Conservation (phyloP, 1,140 invertebrate genomes). For the Trichonephila clavata region DNA sequence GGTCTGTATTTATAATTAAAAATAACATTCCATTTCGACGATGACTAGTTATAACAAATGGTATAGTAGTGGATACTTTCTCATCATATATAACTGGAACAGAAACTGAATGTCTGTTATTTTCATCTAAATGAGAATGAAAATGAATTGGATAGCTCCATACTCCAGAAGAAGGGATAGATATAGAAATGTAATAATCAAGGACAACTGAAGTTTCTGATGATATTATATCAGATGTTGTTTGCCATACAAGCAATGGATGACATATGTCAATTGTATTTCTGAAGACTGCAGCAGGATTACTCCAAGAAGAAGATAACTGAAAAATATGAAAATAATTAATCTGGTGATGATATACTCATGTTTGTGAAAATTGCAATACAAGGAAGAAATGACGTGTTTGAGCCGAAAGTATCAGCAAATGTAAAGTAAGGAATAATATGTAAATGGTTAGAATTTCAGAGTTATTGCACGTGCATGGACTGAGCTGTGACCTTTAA, state of each 20-base stretch:
- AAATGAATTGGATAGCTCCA: conserved; percentile 67
- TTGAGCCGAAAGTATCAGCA: too few relatives aligned
- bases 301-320: not conserved
- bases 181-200: conserved; percentile 42
- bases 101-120: conserved; percentile 49
- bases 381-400: too few relatives aligned
- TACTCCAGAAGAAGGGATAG: not conserved
- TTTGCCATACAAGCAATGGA: conserved; percentile 78
- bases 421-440: too few relatives aligned
- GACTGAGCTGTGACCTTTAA: too few relatives aligned
- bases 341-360: too few relatives aligned
- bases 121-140: conserved; percentile 58
- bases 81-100: conserved; percentile 50
- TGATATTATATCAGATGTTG: conserved; percentile 39
- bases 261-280: not conserved
- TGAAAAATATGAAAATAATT: not conserved
- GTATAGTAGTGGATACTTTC: conserved; percentile 26
- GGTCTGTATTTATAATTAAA: conserved; percentile 84
- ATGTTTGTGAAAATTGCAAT: too few relatives aligned
- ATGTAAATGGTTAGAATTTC: too few relatives aligned
- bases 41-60: conserved; percentile 79
- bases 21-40: conserved; percentile 83
- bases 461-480: too few relatives aligned
- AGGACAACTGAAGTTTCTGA: conserved; percentile 16
- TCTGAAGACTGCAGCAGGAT: not conserved